phyloP scores from a whole-genome alignment of 2,888 invertebrate species.

The Yponomeuta cagnagella region DNA sequence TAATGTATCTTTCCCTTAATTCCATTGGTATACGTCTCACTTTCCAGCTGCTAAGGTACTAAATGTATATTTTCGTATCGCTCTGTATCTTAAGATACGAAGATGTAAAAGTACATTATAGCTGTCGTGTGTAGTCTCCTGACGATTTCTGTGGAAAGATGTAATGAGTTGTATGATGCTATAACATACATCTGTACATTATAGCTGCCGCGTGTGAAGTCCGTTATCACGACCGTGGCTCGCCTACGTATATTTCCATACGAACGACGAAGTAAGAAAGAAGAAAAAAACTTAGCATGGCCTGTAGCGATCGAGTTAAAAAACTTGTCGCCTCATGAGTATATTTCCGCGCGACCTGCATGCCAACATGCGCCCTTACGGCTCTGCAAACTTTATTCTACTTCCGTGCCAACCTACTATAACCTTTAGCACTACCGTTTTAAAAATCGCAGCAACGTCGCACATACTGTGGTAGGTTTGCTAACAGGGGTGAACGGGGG shows the following conservation, averaged over 20 bases:
- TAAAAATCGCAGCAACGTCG: neutral
- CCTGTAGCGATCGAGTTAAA: conserved; percentile 23
- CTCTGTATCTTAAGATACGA: no score
- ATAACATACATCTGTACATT: no score
- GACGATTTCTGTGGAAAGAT: no score
- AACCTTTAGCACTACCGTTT: neutral
- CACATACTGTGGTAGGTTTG: neutral
- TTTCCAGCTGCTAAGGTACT: no score
- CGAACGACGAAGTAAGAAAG: neutral
- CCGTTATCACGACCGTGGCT: neutral
- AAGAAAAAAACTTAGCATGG: conserved; percentile 14
- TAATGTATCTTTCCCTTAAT: no score
- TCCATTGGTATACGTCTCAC: no score
- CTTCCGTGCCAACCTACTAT: neutral
- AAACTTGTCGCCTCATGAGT: conserved; percentile 26
- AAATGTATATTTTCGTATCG: no score
- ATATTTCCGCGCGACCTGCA: conserved; percentile 18
- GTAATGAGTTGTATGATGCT: no score
- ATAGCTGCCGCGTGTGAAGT: no score
- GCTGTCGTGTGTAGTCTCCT: no score
- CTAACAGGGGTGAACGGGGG: conserved; percentile 13
- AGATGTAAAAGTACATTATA: no score
- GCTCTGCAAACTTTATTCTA: neutral
- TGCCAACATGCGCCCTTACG: conserved; percentile 13
- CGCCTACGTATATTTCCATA: neutral